Evolutionary conservation across 2,888 invertebrate species (phyloP), one percentile per base, ranked within the genome.

Genomic region (Phalera bucephala): DNA sequence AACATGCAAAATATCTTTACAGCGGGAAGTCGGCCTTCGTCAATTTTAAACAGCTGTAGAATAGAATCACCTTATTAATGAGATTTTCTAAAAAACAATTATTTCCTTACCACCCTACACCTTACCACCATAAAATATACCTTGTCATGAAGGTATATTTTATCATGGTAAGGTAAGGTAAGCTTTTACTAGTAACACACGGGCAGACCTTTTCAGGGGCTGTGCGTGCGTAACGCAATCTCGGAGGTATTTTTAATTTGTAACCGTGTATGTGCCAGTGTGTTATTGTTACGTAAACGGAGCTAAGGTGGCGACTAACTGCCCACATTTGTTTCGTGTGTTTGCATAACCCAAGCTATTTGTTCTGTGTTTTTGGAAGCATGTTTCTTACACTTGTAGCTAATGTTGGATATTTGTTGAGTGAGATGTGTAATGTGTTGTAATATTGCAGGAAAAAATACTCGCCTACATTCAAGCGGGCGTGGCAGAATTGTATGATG

Each of bases 221-320:
- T 9, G 14, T 28, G 28, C 19, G 29, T 29, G 29, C 11, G 19
- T 19, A 28, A 29, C 29, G 19, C 29, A 29, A 29, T 29, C 29
- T 19, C 29, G 4, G 29, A 11, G 29, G 29, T 29, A 29, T 29
- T 29, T 29, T 29, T 29, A 29, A 29, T 29, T 29, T 29, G 29
- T 19, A 11, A 19, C 29, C 9, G 17, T 17, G 13, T 27, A 5
- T 26, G 14, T 12, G 25, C 25, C 25, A 25, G 25, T 15, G 28
- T 28, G 15, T 28, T 28, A 15, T 11, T 19, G 17, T 9, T 19
- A 29, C 29, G 11, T 29, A 29, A 19, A 27, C 27, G 27, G 13
- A 27, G 27, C 1, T 13, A 27, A 27, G 27, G 14, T 27, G 27
- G 27, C 14, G 14, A 27, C 27, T 27, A 14, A 27, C 14, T 9